Percentiles rank a stretch among this genome's conserved stretches.
Evolutionary conservation across 2,113 vertebrate species (phyloP).

Genomic region (Tachysurus vachellii): DNA sequence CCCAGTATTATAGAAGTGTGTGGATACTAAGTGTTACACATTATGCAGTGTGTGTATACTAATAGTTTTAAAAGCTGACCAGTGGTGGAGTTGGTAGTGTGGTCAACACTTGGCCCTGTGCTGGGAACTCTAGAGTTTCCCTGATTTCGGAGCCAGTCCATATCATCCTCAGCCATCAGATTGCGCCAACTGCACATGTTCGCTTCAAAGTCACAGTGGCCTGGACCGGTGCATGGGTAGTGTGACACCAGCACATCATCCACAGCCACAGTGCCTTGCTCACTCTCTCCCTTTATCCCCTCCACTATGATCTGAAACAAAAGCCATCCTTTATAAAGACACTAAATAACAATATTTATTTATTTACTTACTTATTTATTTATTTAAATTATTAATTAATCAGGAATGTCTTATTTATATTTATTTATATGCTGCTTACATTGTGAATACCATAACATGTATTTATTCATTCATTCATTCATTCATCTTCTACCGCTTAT

Average conservation of each 20-base stretch:
- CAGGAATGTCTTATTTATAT: too few species aligned
- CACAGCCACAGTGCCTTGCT: slow-evolving; percentile 68
- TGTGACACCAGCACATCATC: slow-evolving; percentile 68
- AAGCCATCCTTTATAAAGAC: slow-evolving; percentile 8
- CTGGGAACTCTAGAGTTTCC: slow-evolving; percentile 58
- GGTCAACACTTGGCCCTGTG: slow-evolving; percentile 68
- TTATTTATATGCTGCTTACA: not conserved
- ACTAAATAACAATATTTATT: not conserved
- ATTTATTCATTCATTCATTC: not conserved
- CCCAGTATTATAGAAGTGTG: not conserved
- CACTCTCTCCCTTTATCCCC: slow-evolving; percentile 62
- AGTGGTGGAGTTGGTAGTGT: slow-evolving; percentile 67
- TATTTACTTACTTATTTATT: not conserved
- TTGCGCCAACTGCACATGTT: slow-evolving; percentile 72
- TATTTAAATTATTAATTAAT: not conserved
- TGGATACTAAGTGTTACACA: not conserved
- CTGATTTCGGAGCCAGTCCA: slow-evolving; percentile 69
- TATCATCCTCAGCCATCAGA: slow-evolving; percentile 60
- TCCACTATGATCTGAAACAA: slow-evolving; percentile 70
- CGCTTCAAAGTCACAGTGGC: slow-evolving; percentile 71
- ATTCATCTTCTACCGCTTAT: too few species aligned
- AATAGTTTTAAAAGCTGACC: slow-evolving; percentile 47
- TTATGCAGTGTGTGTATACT: not conserved
- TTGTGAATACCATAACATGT: not conserved
- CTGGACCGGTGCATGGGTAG: slow-evolving; percentile 58